phyloP scores from a whole-genome alignment of 2,797 vertebrate genomes.

The Gorsachius magnificus region DNA sequence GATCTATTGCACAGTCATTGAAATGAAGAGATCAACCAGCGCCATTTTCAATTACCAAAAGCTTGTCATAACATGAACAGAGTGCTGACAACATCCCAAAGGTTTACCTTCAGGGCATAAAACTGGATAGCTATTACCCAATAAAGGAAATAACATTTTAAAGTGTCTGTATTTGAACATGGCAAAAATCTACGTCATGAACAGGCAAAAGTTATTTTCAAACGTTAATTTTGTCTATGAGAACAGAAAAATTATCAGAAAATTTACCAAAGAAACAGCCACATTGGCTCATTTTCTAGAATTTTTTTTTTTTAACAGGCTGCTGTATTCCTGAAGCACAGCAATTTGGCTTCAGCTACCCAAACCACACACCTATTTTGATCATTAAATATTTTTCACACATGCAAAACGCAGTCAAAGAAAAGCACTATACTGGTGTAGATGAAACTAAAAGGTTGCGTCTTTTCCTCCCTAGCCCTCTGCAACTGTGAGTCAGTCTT shows the following conservation, averaged over 20 bases:
- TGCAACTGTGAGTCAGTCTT: not conserved
- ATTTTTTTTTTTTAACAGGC: not conserved
- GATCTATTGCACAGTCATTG: not conserved
- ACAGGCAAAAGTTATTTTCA: not conserved
- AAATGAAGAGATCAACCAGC: not conserved
- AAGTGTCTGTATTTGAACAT: not conserved
- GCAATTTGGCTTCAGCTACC: not conserved
- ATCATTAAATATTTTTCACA: not conserved
- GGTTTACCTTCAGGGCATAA: not conserved
- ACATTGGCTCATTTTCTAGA: not conserved
- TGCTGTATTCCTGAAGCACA: not conserved
- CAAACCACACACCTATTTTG: not conserved
- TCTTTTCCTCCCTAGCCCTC: not conserved
- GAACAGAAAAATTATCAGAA: not conserved
- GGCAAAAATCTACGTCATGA: not conserved
- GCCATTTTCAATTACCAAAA: not conserved
- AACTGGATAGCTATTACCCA: not conserved
- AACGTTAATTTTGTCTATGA: not conserved
- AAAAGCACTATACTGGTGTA: not conserved
- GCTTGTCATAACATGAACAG: not conserved
- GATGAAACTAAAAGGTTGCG: not conserved
- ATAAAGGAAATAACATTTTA: not conserved
- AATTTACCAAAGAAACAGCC: not conserved
- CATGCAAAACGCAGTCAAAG: not conserved
- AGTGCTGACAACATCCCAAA: not conserved